Conservation (phyloP, 2,797 vertebrate genomes). For the Lithobates sylvaticus region DNA sequence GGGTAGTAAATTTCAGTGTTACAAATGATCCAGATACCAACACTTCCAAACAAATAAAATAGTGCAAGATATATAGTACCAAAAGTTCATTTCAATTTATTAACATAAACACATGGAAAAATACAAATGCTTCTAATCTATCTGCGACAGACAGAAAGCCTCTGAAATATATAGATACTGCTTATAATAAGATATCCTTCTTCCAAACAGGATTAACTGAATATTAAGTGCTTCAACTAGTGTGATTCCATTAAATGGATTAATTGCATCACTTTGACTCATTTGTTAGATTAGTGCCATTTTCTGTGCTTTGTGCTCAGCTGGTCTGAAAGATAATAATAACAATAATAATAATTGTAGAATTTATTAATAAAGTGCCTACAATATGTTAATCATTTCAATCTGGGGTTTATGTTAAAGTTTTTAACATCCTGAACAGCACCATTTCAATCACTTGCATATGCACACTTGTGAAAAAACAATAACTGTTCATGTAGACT, state of each 20-base stretch:
- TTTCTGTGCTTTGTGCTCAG: constrained; percentile 24
- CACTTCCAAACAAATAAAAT: neutral
- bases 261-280: constrained; percentile 34
- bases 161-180: constrained; percentile 44
- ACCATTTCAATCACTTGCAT: neutral
- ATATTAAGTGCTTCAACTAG: constrained; percentile 39
- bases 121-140: constrained; percentile 17
- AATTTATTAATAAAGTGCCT: neutral
- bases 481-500: neutral
- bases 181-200: constrained; percentile 28
- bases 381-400: neutral
- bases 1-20: neutral
- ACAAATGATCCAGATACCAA: neutral
- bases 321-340: constrained; percentile 37
- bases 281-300: constrained; percentile 38
- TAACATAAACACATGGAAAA: neutral
- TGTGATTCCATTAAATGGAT: constrained; percentile 48
- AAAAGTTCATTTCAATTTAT: constrained; percentile 17
- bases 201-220: constrained; percentile 16
- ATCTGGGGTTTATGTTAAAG: neutral
- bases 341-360: constrained; percentile 36
- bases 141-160: constrained; percentile 28
- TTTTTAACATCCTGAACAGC: neutral
- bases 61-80: neutral
- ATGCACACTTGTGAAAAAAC: neutral